A percentile compares a stretch with the other conserved stretches of the same genome.
These are phyloP conservation scores for Synanthedon andrenaeformis DNA, from an alignment of 2,888 invertebrate genomes.

Conservation along the genomic window DNA sequence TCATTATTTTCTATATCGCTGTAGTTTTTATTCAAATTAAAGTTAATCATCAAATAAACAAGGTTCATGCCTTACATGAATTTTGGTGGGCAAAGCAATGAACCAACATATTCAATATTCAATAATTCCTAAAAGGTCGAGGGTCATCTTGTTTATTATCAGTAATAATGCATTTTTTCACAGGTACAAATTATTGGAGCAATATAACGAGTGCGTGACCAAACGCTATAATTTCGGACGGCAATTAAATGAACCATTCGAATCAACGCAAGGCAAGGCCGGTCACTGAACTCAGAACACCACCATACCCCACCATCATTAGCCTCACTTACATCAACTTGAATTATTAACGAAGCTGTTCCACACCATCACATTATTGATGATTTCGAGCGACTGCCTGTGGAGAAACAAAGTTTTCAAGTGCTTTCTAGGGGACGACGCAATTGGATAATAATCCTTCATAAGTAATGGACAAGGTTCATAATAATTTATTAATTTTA, in stretches of 20 bases:
- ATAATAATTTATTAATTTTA: no score
- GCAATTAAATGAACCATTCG: constrained; percentile 45
- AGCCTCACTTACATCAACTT: constrained; percentile 21
- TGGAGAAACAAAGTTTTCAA: background rate
- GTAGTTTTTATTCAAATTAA: no score
- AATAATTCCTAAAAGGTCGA: no score
- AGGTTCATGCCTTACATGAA: no score
- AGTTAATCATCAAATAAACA: no score
- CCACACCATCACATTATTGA: constrained; percentile 14
- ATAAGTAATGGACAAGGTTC: no score
- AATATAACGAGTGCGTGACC: constrained; percentile 34
- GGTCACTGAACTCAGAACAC: constrained; percentile 32
- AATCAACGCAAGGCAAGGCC: constrained; percentile 42
- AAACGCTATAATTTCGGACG: constrained; percentile 37
- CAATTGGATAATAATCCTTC: background rate
- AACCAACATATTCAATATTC: no score
- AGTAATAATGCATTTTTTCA: background rate
- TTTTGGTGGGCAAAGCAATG: no score
- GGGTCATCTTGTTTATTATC: no score
- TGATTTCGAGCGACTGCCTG: constrained; percentile 12
- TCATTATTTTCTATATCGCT: no score
- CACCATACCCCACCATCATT: constrained; percentile 23
- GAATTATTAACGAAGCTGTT: constrained; percentile 25
- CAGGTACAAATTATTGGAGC: constrained; percentile 3
- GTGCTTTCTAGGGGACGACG: background rate